Evolutionary conservation across 2,888 invertebrate species (phyloP).

Genomic region (Ochropleura plecta): DNA sequence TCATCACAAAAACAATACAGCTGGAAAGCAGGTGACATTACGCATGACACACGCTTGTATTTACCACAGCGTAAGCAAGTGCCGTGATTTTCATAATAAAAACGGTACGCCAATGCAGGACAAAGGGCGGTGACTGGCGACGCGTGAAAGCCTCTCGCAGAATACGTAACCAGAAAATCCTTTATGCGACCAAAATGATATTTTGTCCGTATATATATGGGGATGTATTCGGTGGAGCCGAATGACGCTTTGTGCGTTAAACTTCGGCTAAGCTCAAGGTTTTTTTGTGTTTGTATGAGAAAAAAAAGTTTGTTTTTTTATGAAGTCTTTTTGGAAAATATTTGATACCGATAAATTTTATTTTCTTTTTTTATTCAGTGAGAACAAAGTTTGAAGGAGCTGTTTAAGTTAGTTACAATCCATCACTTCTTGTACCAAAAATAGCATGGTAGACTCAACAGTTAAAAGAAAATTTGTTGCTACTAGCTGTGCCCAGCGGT

Average conservation of each 20-base stretch:
- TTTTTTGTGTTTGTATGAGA: slow-evolving; percentile 10
- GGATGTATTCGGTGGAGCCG: slow-evolving; percentile 7
- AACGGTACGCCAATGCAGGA: slow-evolving; percentile 55
- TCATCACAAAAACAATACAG: slow-evolving; percentile 57
- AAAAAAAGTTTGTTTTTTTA: background rate
- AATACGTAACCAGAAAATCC: slow-evolving; percentile 66
- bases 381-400: background rate
- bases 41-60: slow-evolving; percentile 59
- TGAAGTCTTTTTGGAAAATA: background rate
- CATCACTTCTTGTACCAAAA: background rate
- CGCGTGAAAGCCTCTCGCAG: slow-evolving; percentile 59
- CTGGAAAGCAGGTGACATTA: slow-evolving; percentile 60
- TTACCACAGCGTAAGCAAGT: slow-evolving; percentile 59
- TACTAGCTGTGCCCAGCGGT: too few relatives aligned
- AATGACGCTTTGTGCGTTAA: slow-evolving; percentile 55
- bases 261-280: slow-evolving; percentile 37
- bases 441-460: background rate
- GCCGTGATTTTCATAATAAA: slow-evolving; percentile 71
- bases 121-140: slow-evolving; percentile 65
- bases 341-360: slow-evolving; percentile 1
- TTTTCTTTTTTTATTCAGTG: background rate
- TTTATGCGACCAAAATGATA: slow-evolving; percentile 60
- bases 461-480: background rate
- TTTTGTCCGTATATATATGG: slow-evolving; percentile 54
- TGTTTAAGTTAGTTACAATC: slow-evolving; percentile 8